Evolutionary conservation across 37 sponge, comb jelly and placozoan species (phyloP).

Genomic region (Ianthella basta): DNA sequence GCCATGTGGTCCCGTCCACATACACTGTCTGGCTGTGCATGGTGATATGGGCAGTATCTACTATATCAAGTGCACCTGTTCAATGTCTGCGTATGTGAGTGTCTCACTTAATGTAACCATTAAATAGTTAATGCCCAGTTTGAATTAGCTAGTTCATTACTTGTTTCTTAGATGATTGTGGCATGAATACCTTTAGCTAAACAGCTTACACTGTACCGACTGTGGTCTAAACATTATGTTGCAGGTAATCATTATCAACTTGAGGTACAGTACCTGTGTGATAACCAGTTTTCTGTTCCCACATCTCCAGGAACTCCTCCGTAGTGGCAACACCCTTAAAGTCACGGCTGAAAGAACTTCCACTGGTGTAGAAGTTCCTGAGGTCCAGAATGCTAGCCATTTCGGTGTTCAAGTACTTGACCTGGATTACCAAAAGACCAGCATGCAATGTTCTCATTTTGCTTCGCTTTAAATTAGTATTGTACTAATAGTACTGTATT

Average conservation of each 20-base stretch:
- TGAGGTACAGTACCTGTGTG: slow-evolving; percentile 28
- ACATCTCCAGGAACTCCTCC: not conserved
- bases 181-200: slow-evolving; percentile 19
- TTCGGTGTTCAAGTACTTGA: too few relatives aligned
- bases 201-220: not conserved
- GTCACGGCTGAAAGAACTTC: slow-evolving; percentile 2
- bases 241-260: too few relatives aligned
- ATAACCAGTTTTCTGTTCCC: not conserved
- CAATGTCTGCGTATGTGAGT: too few relatives aligned
- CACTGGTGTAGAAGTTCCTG: slow-evolving; percentile 5
- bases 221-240: too few relatives aligned
- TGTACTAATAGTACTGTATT: not conserved
- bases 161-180: too few relatives aligned
- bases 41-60: too few relatives aligned
- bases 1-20: not conserved
- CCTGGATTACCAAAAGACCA: too few relatives aligned
- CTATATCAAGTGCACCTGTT: too few relatives aligned
- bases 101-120: too few relatives aligned
- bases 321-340: not conserved
- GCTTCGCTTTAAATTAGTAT: not conserved
- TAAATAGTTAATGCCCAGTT: too few relatives aligned
- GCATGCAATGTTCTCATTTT: too few relatives aligned
- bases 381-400: not conserved
- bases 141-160: too few relatives aligned
- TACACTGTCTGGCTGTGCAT: not conserved